Evolutionary conservation across 64 coral and sea anemone genomes (phyloP).

Genomic region (Stichodactyla helianthus): DNA sequence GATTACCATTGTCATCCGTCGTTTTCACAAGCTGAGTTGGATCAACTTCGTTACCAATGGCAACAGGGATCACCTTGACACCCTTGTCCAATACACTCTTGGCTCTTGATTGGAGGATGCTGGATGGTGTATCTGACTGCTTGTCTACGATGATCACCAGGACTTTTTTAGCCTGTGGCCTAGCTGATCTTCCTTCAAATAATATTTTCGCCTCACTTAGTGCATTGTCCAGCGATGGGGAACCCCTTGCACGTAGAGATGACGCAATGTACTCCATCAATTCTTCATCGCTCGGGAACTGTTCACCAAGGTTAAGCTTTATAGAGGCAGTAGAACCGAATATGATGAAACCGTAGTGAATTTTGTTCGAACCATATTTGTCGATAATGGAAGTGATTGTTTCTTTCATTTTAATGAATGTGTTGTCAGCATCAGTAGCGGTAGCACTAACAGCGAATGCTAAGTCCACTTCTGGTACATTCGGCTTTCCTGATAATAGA

Average conservation of each 20-base stretch:
- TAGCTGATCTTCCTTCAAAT: neutral
- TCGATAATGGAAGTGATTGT: slow-evolving; percentile 45
- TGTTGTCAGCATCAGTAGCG: slow-evolving; percentile 18
- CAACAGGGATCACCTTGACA: slow-evolving; percentile 25
- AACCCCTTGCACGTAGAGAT: neutral
- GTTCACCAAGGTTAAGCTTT: slow-evolving; percentile 46
- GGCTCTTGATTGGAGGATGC: neutral
- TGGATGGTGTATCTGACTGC: neutral
- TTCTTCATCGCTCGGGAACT: slow-evolving; percentile 8
- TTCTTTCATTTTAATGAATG: slow-evolving; percentile 20
- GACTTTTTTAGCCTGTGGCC: slow-evolving; percentile 21
- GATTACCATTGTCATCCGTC: neutral
- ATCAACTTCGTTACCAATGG: slow-evolving; percentile 13
- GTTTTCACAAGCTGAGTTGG: slow-evolving; percentile 7
- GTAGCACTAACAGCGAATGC: slow-evolving; percentile 36
- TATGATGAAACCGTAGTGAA: slow-evolving; percentile 67
- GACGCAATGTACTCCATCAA: neutral
- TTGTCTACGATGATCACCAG: slow-evolving; percentile 25
- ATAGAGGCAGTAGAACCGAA: slow-evolving; percentile 60
- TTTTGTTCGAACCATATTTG: slow-evolving; percentile 58
- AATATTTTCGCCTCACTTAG: slow-evolving; percentile 1
- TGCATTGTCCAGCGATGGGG: neutral
- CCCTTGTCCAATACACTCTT: neutral
- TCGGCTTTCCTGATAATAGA: neutral
- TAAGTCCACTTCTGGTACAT: slow-evolving; percentile 37